Conservation (phyloP, 2,113 vertebrate genomes). For the Upupa epops region DNA sequence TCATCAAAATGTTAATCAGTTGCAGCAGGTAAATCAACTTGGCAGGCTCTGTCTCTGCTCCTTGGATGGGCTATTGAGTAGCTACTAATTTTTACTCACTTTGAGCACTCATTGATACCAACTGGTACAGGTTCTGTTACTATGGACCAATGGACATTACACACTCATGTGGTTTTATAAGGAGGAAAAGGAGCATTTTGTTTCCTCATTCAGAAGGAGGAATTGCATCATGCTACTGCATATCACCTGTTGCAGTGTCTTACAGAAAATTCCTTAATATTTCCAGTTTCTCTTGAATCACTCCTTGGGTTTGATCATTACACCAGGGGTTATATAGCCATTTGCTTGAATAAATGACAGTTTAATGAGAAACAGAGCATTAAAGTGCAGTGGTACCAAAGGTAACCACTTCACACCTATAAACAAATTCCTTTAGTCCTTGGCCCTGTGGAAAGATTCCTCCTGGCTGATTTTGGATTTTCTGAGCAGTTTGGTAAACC, state of each 20-base stretch:
- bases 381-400: neutral
- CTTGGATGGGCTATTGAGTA: constrained; percentile 49
- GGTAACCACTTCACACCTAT: neutral
- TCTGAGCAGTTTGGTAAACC: neutral
- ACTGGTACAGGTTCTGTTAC: neutral
- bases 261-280: neutral
- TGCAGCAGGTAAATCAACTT: constrained; percentile 63
- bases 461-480: neutral
- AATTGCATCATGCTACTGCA: neutral
- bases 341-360: neutral
- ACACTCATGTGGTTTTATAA: neutral
- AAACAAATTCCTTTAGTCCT: neutral
- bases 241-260: neutral
- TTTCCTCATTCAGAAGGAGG: neutral
- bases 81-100: constrained; percentile 41
- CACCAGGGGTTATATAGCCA: neutral
- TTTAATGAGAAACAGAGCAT: neutral
- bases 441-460: neutral
- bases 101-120: constrained; percentile 51
- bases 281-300: neutral
- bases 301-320: neutral
- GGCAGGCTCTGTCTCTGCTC: constrained; percentile 42
- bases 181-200: neutral
- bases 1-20: constrained; percentile 31
- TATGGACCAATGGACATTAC: no score